A percentile compares a stretch with the other conserved stretches of the same genome.
phyloP scores from a whole-genome alignment of 1,140 invertebrate species.

The Helicoverpa armigera region DNA sequence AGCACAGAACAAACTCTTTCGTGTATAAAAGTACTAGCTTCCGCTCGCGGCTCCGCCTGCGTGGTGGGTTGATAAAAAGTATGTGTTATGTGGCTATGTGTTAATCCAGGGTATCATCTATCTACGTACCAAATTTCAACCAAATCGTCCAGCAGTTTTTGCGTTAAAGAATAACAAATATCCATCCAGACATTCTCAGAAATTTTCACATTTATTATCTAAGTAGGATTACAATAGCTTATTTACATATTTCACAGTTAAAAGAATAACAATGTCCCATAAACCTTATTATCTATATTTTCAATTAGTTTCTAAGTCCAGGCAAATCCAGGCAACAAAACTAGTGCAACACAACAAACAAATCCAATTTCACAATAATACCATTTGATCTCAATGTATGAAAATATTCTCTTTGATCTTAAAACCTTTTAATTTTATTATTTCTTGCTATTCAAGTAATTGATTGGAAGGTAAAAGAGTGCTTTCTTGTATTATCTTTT shows the following conservation, averaged over 20 bases:
- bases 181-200: no score
- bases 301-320: background rate
- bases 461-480: background rate
- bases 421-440: slow-evolving; percentile 46
- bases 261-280: background rate
- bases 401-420: slow-evolving; percentile 63
- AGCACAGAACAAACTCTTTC: no score
- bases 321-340: background rate
- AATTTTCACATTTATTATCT: no score
- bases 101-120: no score
- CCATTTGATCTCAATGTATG: slow-evolving; percentile 59
- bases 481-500: no score
- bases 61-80: no score
- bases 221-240: background rate
- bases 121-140: no score
- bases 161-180: no score
- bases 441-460: slow-evolving; percentile 12
- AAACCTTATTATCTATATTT: background rate
- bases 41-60: no score
- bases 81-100: no score
- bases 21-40: no score
- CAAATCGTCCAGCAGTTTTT: no score
- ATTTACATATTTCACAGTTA: background rate
- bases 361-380: slow-evolving; percentile 69
- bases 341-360: slow-evolving; percentile 50